These are phyloP conservation scores for Noctua fimbriata DNA, from an alignment of 2,888 invertebrate genomes.

Conservation along the genomic window DNA sequence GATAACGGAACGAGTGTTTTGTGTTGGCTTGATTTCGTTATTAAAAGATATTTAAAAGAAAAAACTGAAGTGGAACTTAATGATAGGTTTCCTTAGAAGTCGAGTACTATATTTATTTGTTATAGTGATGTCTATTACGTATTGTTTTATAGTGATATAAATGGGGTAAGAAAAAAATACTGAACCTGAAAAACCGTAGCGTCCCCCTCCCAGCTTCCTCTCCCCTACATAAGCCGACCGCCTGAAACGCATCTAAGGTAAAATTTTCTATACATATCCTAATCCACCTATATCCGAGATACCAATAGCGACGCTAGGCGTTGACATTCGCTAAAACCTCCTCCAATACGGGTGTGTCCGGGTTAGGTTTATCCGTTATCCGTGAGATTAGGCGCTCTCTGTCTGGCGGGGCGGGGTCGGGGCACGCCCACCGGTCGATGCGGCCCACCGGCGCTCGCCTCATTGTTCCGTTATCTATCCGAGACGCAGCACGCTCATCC, in stretches of 20 bases:
- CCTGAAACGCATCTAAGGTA: constrained; percentile 68
- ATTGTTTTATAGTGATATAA: not conserved
- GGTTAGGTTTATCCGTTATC: constrained; percentile 89
- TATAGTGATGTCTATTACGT: rapidly evolving
- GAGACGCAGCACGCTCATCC: constrained; percentile 87
- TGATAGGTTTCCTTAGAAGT: not conserved
- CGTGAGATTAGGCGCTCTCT: constrained; percentile 87
- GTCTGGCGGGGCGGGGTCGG: constrained; percentile 86
- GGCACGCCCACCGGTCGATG: constrained; percentile 90
- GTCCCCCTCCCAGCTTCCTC: constrained; percentile 40
- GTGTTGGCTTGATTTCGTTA: constrained; percentile 19
- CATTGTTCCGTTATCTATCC: constrained; percentile 88
- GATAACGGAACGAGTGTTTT: constrained; percentile 20
- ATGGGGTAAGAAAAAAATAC: not conserved
- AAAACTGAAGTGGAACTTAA: not conserved
- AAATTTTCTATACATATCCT: constrained; percentile 80
- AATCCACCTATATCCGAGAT: constrained; percentile 86
- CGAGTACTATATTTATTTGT: not conserved
- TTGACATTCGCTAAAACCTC: constrained; percentile 84
- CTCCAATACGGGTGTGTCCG: constrained; percentile 84
- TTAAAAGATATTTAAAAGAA: constrained; percentile 3
- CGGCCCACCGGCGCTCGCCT: constrained; percentile 78
- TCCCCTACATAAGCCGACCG: constrained; percentile 53
- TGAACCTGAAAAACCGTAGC: constrained; percentile 11
- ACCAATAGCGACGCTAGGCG: constrained; percentile 87